phyloP scores from a whole-genome alignment of 2,888 invertebrate genomes.

The Drosophila acutilabella region DNA sequence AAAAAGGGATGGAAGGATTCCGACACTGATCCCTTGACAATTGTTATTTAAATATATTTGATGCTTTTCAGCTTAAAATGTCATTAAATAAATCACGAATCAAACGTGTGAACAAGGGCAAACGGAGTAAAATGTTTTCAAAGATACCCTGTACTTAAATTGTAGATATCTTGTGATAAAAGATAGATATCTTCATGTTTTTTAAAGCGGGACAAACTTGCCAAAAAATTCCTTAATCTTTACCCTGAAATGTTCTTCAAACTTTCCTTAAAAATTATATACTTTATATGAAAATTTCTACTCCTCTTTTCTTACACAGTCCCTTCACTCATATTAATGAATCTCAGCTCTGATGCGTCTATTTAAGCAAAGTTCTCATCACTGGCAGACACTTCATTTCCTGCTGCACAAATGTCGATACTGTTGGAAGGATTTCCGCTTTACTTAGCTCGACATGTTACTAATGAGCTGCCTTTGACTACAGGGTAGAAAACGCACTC shows the following conservation, averaged over 20 bases:
- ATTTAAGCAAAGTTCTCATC: constrained; percentile 4
- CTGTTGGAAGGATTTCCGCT: constrained; percentile 43
- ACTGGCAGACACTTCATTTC: constrained; percentile 31
- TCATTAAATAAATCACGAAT: constrained; percentile 7
- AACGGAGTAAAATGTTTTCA: no score
- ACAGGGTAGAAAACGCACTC: not conserved
- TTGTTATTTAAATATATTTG: constrained; percentile 39
- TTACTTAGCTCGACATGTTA: constrained; percentile 28
- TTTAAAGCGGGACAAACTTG: no score
- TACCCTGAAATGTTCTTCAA: no score
- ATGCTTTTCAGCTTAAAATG: constrained; percentile 1
- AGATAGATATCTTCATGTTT: no score
- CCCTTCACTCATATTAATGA: constrained; percentile 19
- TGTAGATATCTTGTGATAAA: no score
- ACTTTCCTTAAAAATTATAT: no score
- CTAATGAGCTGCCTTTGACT: constrained; percentile 40
- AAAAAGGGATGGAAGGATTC: not conserved
- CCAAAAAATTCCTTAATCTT: no score
- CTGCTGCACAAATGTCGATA: constrained; percentile 39
- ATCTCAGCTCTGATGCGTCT: constrained; percentile 17
- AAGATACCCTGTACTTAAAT: no score
- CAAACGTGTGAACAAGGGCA: not conserved
- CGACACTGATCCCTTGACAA: not conserved
- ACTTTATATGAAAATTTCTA: no score
- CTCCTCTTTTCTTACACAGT: not conserved